Evolutionary conservation across 2,113 vertebrate genomes (phyloP).

Genomic region (Sinocyclocheilus maitianheensis): DNA sequence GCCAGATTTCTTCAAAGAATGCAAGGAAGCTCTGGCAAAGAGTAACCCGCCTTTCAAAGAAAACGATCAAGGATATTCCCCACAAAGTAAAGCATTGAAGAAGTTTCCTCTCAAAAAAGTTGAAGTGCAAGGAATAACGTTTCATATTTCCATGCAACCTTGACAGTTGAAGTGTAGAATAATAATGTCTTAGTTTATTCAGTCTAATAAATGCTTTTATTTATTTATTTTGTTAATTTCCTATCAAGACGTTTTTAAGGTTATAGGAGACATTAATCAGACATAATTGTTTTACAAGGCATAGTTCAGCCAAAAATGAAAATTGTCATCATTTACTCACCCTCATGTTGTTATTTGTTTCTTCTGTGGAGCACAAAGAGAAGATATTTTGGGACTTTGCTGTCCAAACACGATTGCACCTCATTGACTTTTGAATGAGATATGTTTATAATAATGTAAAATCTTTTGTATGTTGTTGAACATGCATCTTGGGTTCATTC

Average conservation of each 20-base stretch:
- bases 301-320: not conserved
- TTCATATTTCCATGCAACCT: not conserved
- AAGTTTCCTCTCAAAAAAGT: conserved; percentile 12
- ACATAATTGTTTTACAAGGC: not conserved
- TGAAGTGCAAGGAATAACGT: not conserved
- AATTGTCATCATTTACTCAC: not conserved
- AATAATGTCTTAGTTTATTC: not conserved
- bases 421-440: not conserved
- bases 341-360: not conserved
- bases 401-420: not conserved
- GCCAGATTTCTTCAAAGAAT: not conserved
- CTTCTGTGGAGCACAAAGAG: not conserved
- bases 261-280: not conserved
- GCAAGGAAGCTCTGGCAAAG: not conserved
- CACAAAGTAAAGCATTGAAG: not conserved
- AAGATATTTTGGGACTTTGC: not conserved
- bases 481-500: too few relatives aligned
- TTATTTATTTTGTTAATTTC: not conserved
- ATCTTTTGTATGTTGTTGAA: too few relatives aligned
- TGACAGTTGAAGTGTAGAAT: not conserved
- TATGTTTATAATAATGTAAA: not conserved
- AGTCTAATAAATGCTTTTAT: not conserved
- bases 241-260: not conserved
- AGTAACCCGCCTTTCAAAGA: not conserved
- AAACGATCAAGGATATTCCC: not conserved